Conservation (phyloP, 2,888 invertebrate species). For the Allophyes oxyacanthae region DNA sequence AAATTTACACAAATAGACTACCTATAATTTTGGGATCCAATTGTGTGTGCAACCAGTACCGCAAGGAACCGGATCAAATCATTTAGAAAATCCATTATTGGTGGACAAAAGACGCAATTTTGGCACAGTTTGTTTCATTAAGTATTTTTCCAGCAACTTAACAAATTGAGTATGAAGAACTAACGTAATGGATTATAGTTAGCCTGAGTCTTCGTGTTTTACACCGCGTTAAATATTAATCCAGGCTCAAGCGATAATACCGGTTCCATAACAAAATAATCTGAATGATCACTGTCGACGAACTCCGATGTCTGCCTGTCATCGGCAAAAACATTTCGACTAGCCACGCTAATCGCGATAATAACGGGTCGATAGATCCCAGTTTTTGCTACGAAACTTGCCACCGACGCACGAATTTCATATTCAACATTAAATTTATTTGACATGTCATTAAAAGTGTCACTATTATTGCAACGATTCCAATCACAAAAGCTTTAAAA, state of each 20-base stretch:
- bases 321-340: conserved; percentile 68
- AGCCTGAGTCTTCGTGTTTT: conserved; percentile 43
- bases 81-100: conserved; percentile 36
- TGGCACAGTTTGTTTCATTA: conserved; percentile 26
- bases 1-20: conserved; percentile 58
- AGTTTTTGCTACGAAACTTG: conserved; percentile 36
- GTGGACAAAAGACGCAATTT: conserved; percentile 18
- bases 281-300: conserved; percentile 76
- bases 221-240: conserved; percentile 50
- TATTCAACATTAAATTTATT: conserved; percentile 3
- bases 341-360: conserved; percentile 51
- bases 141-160: conserved; percentile 29
- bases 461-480: conserved; percentile 5
- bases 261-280: conserved; percentile 80
- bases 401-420: conserved; percentile 17
- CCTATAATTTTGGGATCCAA: conserved; percentile 68
- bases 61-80: conserved; percentile 64
- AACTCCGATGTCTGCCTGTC: conserved; percentile 68
- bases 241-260: conserved; percentile 58
- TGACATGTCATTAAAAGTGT: conserved; percentile 20
- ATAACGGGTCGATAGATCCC: conserved; percentile 47
- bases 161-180: conserved; percentile 40
- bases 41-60: conserved; percentile 65
- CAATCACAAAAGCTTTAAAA: conserved; percentile 8
- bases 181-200: conserved; percentile 43